Base-by-base conservation (phyloP, 2,888 invertebrate species). In the Watsonalla cultraria region DNA sequence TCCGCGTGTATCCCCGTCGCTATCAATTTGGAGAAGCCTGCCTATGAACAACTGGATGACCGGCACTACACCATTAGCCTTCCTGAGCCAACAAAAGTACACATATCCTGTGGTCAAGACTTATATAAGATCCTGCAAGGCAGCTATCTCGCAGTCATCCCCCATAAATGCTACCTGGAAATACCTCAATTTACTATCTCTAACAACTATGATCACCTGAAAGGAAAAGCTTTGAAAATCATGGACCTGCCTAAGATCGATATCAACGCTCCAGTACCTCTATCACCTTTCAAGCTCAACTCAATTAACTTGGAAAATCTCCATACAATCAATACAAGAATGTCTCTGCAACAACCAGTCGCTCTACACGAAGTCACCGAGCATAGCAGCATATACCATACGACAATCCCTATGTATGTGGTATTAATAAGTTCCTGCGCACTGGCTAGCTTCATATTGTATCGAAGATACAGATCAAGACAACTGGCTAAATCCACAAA, bases 11-110 rank as follows among this genome's bases (percentile, higher is more conserved):
- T 51, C 13, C 50, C 51, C 7, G 37, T 53, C 45, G 46, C 52
- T 0, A 51, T 62, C n/a, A 39, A 47, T 5, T 34, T 60, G 14
- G 35, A 49, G 7, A 52, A 54, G 6, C 47, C 56, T 42, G 59
- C 58, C 8, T 51, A 45, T 5, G 58, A 62, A 47, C 45, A 55
- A 49, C 51, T 66, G 5, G 64, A 62, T 13, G 57, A 60, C 39
- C 34, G 46, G 2, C 62, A 61, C 45, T 61, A 66, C 46, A 57
- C 56, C 15, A 53, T 65, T 39, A 56, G 47, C 9, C 59, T 63
- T 15, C 61, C 62, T 6, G 33, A 5, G 7, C 51, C 56, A 5
- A 61, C 59, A n/a, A 60, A 61, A 37, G 53, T 56, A 2, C 54
- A 58, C 39, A 48, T 56, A 11, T 59, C 53, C 24, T 64, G 59